phyloP scores from a whole-genome alignment of 2,113 vertebrate species.

The Illadopsis cleaveri region DNA sequence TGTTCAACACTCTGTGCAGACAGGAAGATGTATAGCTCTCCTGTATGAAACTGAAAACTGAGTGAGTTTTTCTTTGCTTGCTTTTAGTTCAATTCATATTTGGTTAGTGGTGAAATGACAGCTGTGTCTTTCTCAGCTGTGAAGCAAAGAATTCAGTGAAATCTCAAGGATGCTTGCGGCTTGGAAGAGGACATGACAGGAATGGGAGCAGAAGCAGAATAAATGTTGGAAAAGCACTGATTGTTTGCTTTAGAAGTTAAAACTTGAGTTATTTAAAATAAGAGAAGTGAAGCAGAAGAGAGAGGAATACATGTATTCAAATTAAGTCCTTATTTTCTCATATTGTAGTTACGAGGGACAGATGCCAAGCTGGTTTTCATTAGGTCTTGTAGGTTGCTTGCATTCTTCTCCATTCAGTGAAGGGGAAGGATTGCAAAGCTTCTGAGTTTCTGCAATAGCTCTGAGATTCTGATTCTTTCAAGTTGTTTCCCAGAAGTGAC shows the following conservation, averaged over 20 bases:
- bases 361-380: background rate
- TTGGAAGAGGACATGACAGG: background rate
- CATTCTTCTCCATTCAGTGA: background rate
- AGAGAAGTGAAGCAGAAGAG: background rate
- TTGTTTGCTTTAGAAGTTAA: background rate
- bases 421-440: background rate
- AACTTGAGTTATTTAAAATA: background rate
- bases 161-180: background rate
- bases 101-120: background rate
- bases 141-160: background rate
- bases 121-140: background rate
- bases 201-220: background rate
- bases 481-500: background rate
- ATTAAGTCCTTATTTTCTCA: background rate
- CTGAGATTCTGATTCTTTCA: background rate
- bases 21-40: background rate
- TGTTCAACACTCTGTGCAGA: background rate
- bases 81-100: background rate
- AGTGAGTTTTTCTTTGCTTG: background rate
- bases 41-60: background rate
- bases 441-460: background rate
- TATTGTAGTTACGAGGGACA: background rate
- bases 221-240: background rate
- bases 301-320: background rate
- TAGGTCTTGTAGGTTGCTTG: background rate